A percentile compares a stretch with the other conserved stretches of the same genome.
phyloP scores from a whole-genome alignment of 2,113 vertebrate species.

The Saguinus midas region DNA sequence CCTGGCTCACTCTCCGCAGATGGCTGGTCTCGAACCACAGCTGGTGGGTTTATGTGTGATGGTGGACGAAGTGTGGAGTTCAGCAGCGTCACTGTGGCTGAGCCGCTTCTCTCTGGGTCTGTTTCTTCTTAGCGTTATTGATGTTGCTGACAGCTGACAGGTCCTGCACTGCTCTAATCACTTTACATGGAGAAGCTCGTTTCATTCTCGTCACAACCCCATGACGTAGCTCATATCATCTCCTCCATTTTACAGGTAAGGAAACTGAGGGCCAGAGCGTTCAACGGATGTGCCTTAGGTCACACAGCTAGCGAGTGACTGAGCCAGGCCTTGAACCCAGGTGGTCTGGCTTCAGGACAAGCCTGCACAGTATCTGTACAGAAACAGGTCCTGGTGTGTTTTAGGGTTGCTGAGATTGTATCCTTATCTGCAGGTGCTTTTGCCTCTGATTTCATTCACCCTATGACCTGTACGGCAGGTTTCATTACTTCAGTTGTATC shows the following conservation, averaged over 20 bases:
- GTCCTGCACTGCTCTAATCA: too few species aligned
- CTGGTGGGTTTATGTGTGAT: too few species aligned
- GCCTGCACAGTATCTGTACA: neutral
- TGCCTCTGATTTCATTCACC: neutral
- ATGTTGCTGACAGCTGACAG: fast-evolving
- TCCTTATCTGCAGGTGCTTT: neutral
- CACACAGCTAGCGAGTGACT: neutral
- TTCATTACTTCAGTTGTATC: neutral
- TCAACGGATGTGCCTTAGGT: neutral
- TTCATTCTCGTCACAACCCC: neutral
- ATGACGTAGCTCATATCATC: fast-evolving
- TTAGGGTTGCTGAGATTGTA: neutral
- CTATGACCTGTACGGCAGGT: fast-evolving
- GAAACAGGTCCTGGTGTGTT: fast-evolving
- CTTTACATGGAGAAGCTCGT: neutral
- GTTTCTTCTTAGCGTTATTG: neutral
- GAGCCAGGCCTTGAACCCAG: neutral
- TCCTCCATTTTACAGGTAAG: neutral
- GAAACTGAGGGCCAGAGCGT: neutral
- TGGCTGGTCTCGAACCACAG: neutral
- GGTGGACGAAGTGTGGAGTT: neutral
- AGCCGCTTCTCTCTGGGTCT: neutral
- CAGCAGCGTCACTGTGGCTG: neutral
- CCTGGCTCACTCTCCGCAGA: neutral
- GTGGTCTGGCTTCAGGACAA: neutral